Base-by-base conservation (phyloP, 2,797 vertebrate genomes). In the Sebastes trivittatus region DNA sequence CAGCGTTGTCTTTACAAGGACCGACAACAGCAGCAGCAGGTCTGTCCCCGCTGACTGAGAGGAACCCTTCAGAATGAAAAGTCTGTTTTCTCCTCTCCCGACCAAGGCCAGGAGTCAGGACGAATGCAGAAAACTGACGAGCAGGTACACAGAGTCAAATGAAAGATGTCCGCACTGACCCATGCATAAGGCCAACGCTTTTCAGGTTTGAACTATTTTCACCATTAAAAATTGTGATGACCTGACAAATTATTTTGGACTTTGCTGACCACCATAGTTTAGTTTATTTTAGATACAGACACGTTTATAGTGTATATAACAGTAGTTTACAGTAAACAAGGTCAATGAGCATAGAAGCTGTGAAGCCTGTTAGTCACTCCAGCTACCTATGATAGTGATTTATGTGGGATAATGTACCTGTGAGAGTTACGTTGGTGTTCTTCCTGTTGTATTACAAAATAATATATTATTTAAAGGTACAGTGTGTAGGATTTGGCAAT, bases 31-130 rank as follows among this genome's bases (percentile, higher is more conserved):
- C 64, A 74, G 27, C 68, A 80, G 52, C 25, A 18, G 25, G 55
- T 54, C 30, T 8, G 58, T 83, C 78, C 75, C 78, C 5, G n/a
- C 75, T 75, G 78, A 84, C 81, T 65, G 81, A 77, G 78, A 79
- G 63, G 23, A 73, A 36, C 36, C 20, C 25, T 64, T 42, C 68
- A 77, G 75, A 79, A 82, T 73, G 11, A 74, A 65, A 38, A 66
- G 29, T 64, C 9, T 27, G 36, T 52, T 75, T 64, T 59, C 58
- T 78, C 18, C 8, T n/a, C 42, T 42, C 36, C 16, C 2, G n/a
- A 54, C 36, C 13, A 38, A 69, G 81, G 75, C 68, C 78, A 42
- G 23, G 32, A 30, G 13, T 25, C 55, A 67, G 32, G 20, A 13
- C 7, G 0, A n/a, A 36, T 4, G 1, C 25, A 14, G 30, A 42